Base-by-base conservation (phyloP, 2,797 vertebrate genomes). In the Pogoniulus pusillus region DNA sequence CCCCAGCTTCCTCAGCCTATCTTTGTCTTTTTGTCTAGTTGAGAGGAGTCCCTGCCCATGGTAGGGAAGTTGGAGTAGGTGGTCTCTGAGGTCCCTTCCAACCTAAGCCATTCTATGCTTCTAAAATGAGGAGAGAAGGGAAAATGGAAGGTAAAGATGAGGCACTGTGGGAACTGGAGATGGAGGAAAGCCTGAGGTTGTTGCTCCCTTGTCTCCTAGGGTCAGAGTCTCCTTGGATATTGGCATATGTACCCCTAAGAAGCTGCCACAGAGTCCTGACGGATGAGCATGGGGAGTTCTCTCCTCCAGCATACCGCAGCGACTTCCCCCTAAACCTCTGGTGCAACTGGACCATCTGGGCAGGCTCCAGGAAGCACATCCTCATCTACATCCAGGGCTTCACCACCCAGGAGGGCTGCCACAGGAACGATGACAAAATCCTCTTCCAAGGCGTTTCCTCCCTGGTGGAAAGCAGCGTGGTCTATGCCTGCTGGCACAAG, bases 311-410 rank as follows among this genome's bases (percentile, higher is more conserved):
- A 0, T 72, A 88, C 81, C 68, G 2, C 41, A 84, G 78, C 10
- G 78, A 87, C 71, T 87, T 73, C 13, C 81, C 93, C 1, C 1
- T 79, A 26, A 94, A 82, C 37, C 66, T 97, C 2, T 96, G 96
- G 94, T 97, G 94, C 54, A 96, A 95, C 71, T 95, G 97, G 96
- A 97, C 95, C 11, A 62, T 97, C 58, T 83, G 90, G 95, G 93
- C 96, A 41, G 94, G 91, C 30, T 91, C 95, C 73, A 93, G 92
- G 58, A 94, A 84, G n/a, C 94, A 96, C 5, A 86, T 96, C 19
- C 27, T 97, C 6, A 82, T 97, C 86, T 97, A 93, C 35, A 93
- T 97, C 34, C 64, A 9, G n/a, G 93, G 91, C 10, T 96, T 97
- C 76, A 22, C 9, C 4, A 1, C 59, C 12, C 16, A 79, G 24